These are phyloP conservation scores for Smittia aterrima DNA, from an alignment of 2,888 invertebrate species.

Conservation along the genomic window DNA sequence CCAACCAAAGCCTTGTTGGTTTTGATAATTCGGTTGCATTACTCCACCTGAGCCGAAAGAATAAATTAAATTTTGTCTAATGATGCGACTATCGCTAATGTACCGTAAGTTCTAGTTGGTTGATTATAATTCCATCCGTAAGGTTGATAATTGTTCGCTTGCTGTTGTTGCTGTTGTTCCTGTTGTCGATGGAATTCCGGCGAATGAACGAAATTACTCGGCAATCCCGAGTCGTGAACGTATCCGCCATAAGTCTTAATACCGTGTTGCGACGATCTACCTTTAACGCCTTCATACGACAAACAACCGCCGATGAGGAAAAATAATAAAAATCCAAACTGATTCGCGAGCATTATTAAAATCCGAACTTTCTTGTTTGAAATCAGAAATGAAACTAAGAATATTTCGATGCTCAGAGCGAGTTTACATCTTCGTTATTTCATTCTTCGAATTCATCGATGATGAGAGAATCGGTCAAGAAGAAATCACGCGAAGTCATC, in stretches of 20 bases:
- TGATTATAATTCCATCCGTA: slow-evolving; percentile 32
- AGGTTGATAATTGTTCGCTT: slow-evolving; percentile 3
- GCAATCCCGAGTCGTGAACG: neutral
- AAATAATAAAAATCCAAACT: neutral
- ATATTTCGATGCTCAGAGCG: neutral
- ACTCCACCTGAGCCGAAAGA: slow-evolving; percentile 9
- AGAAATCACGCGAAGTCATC: too few species aligned
- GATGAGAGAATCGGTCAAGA: neutral
- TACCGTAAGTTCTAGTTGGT: slow-evolving; percentile 29
- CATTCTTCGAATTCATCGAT: neutral
- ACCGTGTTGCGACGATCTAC: neutral
- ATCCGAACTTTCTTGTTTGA: neutral
- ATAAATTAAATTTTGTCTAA: too few species aligned
- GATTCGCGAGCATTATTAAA: neutral
- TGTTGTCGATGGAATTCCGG: neutral
- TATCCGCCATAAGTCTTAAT: slow-evolving; percentile 31
- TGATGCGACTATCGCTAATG: neutral
- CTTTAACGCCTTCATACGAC: slow-evolving; percentile 14
- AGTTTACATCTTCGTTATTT: neutral
- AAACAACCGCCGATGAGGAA: neutral
- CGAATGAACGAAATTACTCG: neutral
- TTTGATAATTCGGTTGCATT: neutral
- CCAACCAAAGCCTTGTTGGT: slow-evolving; percentile 21
- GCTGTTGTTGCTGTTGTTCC: neutral
- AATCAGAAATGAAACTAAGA: slow-evolving; percentile 24